These are phyloP conservation scores for Acleris laterana DNA, from an alignment of 2,888 invertebrate species.

Conservation along the genomic window DNA sequence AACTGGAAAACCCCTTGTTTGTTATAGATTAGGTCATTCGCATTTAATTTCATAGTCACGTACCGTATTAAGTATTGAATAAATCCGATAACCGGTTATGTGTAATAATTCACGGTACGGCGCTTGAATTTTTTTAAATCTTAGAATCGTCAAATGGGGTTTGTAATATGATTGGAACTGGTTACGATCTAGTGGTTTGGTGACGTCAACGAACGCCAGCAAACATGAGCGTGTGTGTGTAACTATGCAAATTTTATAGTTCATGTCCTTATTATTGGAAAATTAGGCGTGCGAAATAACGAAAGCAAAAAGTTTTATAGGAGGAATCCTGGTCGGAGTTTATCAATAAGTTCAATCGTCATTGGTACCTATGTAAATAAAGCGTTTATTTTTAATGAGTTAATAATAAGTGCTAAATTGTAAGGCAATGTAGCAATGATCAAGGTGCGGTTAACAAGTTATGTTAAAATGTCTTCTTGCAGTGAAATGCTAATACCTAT, in stretches of 20 bases:
- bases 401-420: too few species aligned
- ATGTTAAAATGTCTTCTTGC: conserved; percentile 8
- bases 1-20: conserved; percentile 22
- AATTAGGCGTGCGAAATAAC: neutral
- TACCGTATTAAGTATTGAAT: conserved; percentile 1
- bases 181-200: neutral
- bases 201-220: conserved; percentile 16
- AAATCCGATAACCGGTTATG: conserved; percentile 11
- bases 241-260: conserved; percentile 24
- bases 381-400: too few species aligned
- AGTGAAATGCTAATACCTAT: conserved; percentile 1
- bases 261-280: conserved; percentile 12
- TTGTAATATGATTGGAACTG: conserved; percentile 4
- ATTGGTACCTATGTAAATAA: too few species aligned
- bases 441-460: conserved; percentile 18
- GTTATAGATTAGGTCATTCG: neutral
- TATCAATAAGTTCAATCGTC: too few species aligned
- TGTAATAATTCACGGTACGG: conserved; percentile 7
- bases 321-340: too few species aligned
- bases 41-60: conserved; percentile 5
- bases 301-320: too few species aligned
- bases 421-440: neutral
- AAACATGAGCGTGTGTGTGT: conserved; percentile 2
- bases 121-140: neutral
- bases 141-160: too few species aligned